Percentiles rank a stretch among this genome's conserved stretches.
Evolutionary conservation across 2,888 invertebrate genomes (phyloP).

Genomic region (Epirrhoe tristata): DNA sequence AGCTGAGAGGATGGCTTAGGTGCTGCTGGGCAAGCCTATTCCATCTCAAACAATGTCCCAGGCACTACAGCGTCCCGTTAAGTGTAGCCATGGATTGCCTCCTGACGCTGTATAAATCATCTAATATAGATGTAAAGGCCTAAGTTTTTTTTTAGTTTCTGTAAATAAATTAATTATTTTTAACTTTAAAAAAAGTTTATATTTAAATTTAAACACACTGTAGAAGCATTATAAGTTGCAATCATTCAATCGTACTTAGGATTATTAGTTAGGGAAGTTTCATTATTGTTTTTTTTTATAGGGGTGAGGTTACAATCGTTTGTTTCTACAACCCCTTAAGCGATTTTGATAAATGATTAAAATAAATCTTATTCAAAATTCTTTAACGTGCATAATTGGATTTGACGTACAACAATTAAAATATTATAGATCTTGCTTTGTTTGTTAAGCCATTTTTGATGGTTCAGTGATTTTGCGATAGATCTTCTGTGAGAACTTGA

Average conservation of each 20-base stretch:
- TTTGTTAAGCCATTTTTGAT: slow-evolving; percentile 68
- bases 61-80: too few species aligned
- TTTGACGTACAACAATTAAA: slow-evolving; percentile 75
- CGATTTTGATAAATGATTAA: slow-evolving; percentile 68
- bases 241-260: not conserved
- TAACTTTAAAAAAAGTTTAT: too few species aligned
- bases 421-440: slow-evolving; percentile 63
- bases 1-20: too few species aligned
- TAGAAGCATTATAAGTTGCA: too few species aligned
- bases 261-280: not conserved
- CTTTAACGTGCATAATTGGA: slow-evolving; percentile 72
- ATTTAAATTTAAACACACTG: too few species aligned
- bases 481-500: slow-evolving; percentile 61
- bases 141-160: too few species aligned
- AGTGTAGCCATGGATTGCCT: too few species aligned
- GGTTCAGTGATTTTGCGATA: slow-evolving; percentile 61
- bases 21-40: too few species aligned
- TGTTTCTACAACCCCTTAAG: slow-evolving; percentile 50
- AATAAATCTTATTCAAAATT: slow-evolving; percentile 78
- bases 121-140: too few species aligned
- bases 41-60: too few species aligned
- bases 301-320: slow-evolving; percentile 34
- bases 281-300: not conserved
- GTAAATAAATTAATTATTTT: too few species aligned
- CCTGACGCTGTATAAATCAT: too few species aligned